Base-by-base conservation (phyloP, 2,888 invertebrate genomes). In the Antheraea assamensis region DNA sequence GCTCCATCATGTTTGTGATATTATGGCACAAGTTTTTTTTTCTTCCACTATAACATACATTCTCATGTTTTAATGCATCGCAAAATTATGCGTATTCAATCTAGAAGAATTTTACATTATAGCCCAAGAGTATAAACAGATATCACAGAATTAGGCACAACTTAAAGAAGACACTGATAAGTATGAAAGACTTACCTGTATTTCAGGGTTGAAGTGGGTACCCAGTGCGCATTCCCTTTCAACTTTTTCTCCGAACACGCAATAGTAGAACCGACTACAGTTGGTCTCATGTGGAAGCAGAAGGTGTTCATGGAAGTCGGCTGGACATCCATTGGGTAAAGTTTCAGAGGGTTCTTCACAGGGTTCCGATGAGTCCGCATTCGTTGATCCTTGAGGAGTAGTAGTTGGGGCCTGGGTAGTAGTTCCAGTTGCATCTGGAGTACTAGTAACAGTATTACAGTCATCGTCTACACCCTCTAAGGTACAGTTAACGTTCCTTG, bases 221-320 rank as follows among this genome's bases (percentile, higher is more conserved):
- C 81, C 85, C 3, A 75, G 49, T 0, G 80, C 75, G 61, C 88
- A 88, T 1, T 76, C 42, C 4, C 74, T 64, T 55, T 78, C 80
- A 0, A 81, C 76, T 71, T 75, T 71, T 10, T 76, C 52, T 2
- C 84, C 83, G 27, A 71, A 72, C 0, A 78, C 79, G 64, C 85
- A 86, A 47, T 78, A 77, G 74, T 84, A 86, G 81, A 85, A 87
- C 17, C 77, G 78, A 47, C 21, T 73, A 76, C 87, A 87, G 31
- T 83, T 77, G 2, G 47, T 72, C 17, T 78, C 80, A 35, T 84
- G 82, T 0, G 85, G 83, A 24, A 86, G 49, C 0, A 83, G 75
- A 13, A 77, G 76, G 30, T 83, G 78, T 21, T 79, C 66, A 15
- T 74, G 31, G 55, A 74, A 79, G 66, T 85, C 81, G 21, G 75